Percentiles rank a stretch among this genome's conserved stretches.
Conservation (phyloP, 2,888 invertebrate genomes). For the Aspidiotus rigidus region DNA sequence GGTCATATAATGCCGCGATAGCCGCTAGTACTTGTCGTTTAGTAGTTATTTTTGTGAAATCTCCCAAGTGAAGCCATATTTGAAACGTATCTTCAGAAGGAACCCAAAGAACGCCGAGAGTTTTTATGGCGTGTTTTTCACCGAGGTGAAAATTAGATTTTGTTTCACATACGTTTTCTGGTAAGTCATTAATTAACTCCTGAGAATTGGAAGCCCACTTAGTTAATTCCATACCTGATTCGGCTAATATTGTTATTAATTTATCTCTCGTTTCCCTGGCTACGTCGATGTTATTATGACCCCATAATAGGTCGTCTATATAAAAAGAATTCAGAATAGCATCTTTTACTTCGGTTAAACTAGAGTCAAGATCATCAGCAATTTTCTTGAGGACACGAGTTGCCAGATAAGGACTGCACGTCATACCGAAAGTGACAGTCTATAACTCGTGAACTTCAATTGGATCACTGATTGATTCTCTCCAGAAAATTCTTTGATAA, state of each 20-base stretch:
- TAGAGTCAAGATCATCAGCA: background rate
- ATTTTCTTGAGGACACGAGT: background rate
- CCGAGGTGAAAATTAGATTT: background rate
- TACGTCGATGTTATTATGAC: background rate
- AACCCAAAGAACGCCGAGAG: conserved; percentile 36
- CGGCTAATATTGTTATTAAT: background rate
- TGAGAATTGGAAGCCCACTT: conserved; percentile 8
- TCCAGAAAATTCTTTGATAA: background rate
- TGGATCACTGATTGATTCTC: background rate
- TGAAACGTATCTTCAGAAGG: conserved; percentile 34
- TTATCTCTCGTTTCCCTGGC: conserved; percentile 35
- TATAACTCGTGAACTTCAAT: background rate
- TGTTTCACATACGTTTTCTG: background rate
- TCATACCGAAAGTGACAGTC: background rate
- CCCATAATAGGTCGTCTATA: background rate
- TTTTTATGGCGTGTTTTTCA: conserved; percentile 27
- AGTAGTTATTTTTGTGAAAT: background rate
- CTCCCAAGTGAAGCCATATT: conserved; percentile 24
- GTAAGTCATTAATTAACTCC: background rate
- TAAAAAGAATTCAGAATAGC: background rate
- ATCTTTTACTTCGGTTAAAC: background rate
- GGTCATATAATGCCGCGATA: background rate
- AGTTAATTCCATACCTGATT: background rate
- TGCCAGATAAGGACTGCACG: background rate
- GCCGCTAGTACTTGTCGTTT: background rate